A percentile compares a stretch with the other conserved stretches of the same genome.
Conservation (phyloP, 2,888 invertebrate species). For the Habrosyne pyritoides region DNA sequence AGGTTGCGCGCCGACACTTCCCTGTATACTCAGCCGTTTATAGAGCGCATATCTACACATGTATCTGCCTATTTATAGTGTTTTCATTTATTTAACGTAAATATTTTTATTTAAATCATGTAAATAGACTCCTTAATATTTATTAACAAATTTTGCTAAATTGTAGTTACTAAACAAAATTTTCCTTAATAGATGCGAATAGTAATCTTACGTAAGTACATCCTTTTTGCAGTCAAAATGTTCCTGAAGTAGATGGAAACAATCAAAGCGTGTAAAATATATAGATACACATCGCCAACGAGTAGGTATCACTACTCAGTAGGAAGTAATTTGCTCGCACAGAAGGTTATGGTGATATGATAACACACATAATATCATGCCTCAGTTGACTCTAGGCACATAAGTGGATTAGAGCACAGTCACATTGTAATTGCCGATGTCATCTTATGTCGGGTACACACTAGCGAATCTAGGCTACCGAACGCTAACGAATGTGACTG, state of each 20-base stretch:
- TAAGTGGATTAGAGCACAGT: constrained; percentile 26
- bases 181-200: not conserved
- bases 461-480: too few species aligned
- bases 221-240: constrained; percentile 1
- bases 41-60: constrained; percentile 53
- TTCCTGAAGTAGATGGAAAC: not conserved
- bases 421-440: constrained; percentile 2
- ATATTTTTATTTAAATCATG: not conserved
- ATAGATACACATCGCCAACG: constrained; percentile 45
- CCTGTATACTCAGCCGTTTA: constrained; percentile 75
- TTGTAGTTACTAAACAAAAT: too few species aligned
- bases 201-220: not conserved
- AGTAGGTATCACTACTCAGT: constrained; percentile 46
- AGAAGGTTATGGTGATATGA: constrained; percentile 70
- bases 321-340: constrained; percentile 78
- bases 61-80: constrained; percentile 20
- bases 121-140: not conserved
- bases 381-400: constrained; percentile 38
- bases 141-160: not conserved
- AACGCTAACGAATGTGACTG: too few species aligned
- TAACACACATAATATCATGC: constrained; percentile 52
- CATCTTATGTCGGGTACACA: not conserved
- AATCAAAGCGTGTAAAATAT: constrained; percentile 26
- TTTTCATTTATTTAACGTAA: constrained; percentile 26
- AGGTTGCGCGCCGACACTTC: constrained; percentile 76